Evolutionary conservation across 2,888 invertebrate genomes (phyloP).

Genomic region (Piscicola geometra): DNA sequence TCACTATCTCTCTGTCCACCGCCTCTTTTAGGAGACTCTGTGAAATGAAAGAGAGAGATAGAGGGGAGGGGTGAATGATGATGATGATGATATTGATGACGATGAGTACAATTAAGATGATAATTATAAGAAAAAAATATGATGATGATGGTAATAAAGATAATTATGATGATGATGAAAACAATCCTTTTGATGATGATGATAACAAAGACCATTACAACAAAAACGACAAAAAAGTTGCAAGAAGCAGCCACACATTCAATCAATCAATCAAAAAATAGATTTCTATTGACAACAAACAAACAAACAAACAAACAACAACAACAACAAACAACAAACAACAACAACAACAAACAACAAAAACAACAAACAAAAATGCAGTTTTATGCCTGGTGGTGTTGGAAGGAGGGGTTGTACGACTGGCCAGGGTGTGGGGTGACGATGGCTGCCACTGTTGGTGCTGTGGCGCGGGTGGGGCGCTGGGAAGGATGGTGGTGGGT

Average conservation of each 20-base stretch:
- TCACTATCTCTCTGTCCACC: constrained; percentile 13
- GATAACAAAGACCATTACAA: not conserved
- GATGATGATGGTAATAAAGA: not conserved
- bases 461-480: not conserved
- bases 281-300: no score
- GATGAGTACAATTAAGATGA: not conserved
- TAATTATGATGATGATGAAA: constrained; percentile 16
- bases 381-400: constrained; percentile 24
- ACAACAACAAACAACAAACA: no score
- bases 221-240: not conserved
- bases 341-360: no score
- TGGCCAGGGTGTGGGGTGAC: constrained; percentile 13
- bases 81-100: not conserved
- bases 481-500: not conserved
- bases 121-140: no score
- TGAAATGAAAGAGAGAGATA: not conserved
- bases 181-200: not conserved
- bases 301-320: no score
- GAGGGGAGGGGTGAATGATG: not conserved
- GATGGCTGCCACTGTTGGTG: constrained; percentile 5
- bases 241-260: not conserved
- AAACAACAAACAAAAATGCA: no score
- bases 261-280: no score
- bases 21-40: constrained; percentile 23
- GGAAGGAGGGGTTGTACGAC: constrained; percentile 18